A percentile compares a stretch with the other conserved stretches of the same genome.
These are phyloP conservation scores for Caloenas nicobarica DNA, from an alignment of 2,113 vertebrate genomes.

Conservation along the genomic window DNA sequence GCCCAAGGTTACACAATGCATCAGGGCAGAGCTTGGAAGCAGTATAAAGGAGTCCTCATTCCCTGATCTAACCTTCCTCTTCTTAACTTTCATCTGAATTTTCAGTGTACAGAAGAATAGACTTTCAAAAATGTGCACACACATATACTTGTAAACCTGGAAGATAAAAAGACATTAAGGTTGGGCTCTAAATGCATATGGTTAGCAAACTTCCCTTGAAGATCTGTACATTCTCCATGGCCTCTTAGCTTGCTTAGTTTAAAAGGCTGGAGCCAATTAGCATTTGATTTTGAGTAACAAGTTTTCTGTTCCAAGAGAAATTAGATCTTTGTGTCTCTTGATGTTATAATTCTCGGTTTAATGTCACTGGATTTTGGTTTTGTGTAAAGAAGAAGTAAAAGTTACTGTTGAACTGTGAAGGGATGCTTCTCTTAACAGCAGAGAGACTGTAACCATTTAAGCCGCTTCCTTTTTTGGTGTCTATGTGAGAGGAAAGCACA, in stretches of 20 bases:
- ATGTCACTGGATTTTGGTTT: not conserved
- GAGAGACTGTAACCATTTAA: not conserved
- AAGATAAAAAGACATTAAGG: slow-evolving; percentile 49
- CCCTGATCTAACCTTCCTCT: slow-evolving; percentile 59
- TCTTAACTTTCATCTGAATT: slow-evolving; percentile 66
- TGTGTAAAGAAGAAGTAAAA: not conserved
- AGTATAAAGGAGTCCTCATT: slow-evolving; percentile 61
- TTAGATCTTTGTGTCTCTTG: not conserved
- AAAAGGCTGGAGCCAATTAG: slow-evolving; percentile 13
- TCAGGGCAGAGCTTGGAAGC: slow-evolving; percentile 56
- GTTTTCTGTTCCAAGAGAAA: slow-evolving; percentile 21
- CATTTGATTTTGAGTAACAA: slow-evolving; percentile 55
- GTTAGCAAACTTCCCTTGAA: slow-evolving; percentile 52
- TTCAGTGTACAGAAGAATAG: not conserved
- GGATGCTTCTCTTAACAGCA: not conserved
- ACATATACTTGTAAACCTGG: slow-evolving; percentile 3
- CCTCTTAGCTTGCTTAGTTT: not conserved
- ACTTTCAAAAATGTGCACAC: slow-evolving; percentile 48
- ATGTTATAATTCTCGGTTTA: slow-evolving; percentile 7
- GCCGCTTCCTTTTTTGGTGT: not conserved
- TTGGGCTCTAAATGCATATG: slow-evolving; percentile 11
- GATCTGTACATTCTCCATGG: not conserved
- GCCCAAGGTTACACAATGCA: slow-evolving; percentile 69
- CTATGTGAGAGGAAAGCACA: not conserved
- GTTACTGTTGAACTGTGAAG: not conserved